These are phyloP conservation scores for Dioctria rufipes DNA, from an alignment of 2,888 invertebrate species.

Conservation along the genomic window DNA sequence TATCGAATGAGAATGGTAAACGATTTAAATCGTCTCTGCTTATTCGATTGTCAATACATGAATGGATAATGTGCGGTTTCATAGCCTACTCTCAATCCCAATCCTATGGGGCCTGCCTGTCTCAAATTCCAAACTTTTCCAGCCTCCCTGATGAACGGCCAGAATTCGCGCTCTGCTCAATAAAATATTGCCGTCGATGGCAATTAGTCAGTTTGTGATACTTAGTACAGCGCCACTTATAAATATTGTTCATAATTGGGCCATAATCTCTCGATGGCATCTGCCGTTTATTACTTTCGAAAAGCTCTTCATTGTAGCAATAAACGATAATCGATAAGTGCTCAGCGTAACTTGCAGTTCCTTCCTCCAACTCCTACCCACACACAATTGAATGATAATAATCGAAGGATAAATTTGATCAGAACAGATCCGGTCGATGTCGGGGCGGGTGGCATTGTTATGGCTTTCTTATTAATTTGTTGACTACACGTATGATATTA, in stretches of 20 bases:
- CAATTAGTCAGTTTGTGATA: conserved; percentile 51
- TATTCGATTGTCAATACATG: too few species aligned
- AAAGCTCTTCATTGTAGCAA: conserved; percentile 40
- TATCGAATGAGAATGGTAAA: too few species aligned
- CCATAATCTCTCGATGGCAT: conserved; percentile 44
- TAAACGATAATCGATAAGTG: conserved; percentile 40
- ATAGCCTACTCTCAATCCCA: too few species aligned
- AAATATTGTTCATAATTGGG: conserved; percentile 51
- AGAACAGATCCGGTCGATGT: background rate
- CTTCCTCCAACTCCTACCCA: too few species aligned
- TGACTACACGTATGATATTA: background rate
- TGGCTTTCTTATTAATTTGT: conserved; percentile 44
- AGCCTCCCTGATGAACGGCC: too few species aligned
- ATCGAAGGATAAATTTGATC: conserved; percentile 49
- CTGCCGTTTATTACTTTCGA: conserved; percentile 37
- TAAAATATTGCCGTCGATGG: conserved; percentile 7
- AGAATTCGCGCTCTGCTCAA: conserved; percentile 8
- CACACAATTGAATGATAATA: conserved; percentile 45
- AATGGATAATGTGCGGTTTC: too few species aligned
- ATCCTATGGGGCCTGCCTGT: too few species aligned
- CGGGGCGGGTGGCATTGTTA: conserved; percentile 22
- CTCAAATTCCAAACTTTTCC: too few species aligned
- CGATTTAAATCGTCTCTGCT: too few species aligned
- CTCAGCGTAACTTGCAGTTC: conserved; percentile 26
- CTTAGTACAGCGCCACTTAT: conserved; percentile 44